A percentile compares a stretch with the other conserved stretches of the same genome.
These are phyloP conservation scores for Zoanthus sansibaricus DNA, from an alignment of 92 coral and sea anemone genomes.

Conservation along the genomic window DNA sequence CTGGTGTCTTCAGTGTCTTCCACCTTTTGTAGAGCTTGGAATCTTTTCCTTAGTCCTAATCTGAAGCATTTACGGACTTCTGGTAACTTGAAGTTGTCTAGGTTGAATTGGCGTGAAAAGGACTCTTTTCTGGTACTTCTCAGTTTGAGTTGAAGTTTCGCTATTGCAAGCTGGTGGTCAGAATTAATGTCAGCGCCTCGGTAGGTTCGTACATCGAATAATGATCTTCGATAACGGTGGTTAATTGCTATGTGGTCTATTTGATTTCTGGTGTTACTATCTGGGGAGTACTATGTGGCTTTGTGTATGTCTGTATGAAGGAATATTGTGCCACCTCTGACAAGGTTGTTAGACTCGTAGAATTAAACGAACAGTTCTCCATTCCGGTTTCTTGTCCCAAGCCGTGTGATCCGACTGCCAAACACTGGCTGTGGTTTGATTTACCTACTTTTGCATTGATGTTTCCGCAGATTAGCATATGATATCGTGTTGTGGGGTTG, in stretches of 20 bases:
- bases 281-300: too few species aligned
- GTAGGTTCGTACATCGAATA: neutral
- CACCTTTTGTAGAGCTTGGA: neutral
- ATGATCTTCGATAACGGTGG: neutral
- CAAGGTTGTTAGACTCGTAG: too few species aligned
- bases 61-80: neutral
- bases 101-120: neutral
- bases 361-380: too few species aligned
- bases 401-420: too few species aligned
- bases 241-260: neutral
- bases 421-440: too few species aligned
- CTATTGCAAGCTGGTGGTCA: neutral
- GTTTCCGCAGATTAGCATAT: too few species aligned
- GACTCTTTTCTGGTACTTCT: neutral
- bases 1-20: neutral
- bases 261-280: neutral
- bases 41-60: neutral
- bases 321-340: too few species aligned
- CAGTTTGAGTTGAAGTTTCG: neutral
- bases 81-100: neutral
- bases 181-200: neutral
- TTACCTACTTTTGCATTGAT: too few species aligned
- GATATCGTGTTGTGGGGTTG: too few species aligned
- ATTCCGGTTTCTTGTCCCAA: too few species aligned
- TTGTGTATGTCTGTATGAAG: too few species aligned